These are phyloP conservation scores for Mixornis gularis DNA, from an alignment of 2,113 vertebrate genomes.

Conservation along the genomic window DNA sequence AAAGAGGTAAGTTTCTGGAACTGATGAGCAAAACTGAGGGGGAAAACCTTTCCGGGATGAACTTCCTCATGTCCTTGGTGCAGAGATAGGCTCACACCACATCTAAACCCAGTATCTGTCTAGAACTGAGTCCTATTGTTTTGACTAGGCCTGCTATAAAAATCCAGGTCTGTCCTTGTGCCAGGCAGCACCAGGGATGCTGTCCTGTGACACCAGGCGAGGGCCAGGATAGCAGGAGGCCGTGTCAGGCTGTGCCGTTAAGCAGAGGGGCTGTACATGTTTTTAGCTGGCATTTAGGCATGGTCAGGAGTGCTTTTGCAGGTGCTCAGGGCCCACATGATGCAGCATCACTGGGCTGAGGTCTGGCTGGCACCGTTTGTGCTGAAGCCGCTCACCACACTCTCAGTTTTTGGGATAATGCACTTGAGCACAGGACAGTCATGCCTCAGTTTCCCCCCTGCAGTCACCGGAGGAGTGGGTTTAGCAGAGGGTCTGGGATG, in stretches of 20 bases:
- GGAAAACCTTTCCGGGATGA: neutral
- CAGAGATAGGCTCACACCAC: neutral
- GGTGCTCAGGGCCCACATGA: rapidly evolving
- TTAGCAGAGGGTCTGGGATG: neutral
- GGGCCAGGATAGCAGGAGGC: neutral
- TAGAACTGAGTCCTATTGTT: neutral
- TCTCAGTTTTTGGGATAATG: neutral
- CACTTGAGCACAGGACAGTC: rapidly evolving
- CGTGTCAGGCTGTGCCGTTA: neutral
- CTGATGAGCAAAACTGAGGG: neutral
- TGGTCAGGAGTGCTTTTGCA: neutral
- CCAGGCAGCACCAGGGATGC: neutral
- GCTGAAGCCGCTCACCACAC: rapidly evolving
- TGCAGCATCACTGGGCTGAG: neutral
- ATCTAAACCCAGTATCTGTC: neutral
- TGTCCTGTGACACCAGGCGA: rapidly evolving
- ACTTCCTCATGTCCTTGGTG: neutral
- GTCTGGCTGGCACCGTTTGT: neutral
- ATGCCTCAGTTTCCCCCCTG: neutral
- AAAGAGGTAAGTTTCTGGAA: neutral
- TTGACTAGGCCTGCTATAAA: neutral
- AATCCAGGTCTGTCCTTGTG: neutral
- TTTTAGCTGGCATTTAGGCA: neutral
- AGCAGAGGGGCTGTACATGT: neutral
- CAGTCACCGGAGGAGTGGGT: rapidly evolving